Evolutionary conservation across 2,797 vertebrate genomes (phyloP), one percentile per base, ranked within the genome.

Genomic region (Schizopygopsis pylzovi): DNA sequence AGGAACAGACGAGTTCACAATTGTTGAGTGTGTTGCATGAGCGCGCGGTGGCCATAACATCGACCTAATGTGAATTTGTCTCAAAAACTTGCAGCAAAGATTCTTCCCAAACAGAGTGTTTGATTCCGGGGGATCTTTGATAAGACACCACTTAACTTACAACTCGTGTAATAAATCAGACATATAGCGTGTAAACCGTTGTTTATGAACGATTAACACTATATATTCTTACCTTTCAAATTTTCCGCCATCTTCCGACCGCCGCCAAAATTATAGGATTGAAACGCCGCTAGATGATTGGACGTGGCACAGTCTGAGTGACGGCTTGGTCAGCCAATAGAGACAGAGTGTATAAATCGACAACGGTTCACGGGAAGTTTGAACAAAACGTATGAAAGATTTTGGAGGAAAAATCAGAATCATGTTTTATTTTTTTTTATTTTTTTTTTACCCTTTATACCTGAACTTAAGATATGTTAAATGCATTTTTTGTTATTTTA

Each of bases 211-310:
- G 39, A 70, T 82, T 81, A 39, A 79, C 16, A 49, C 78, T 20
- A 61, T 11, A 59, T 78, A 76, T 86, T 81, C 86, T 54, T 88
- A 92, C 92, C 90, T 89, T 92, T 92, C 87, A 91, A 92, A 91
- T 90, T 87, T 90, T 92, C 90, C 90, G 90, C 92, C 92, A 92
- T 92, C 82, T 90, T 91, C 87, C 77, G 80, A 79, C 75, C 86
- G 76, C 90, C 90, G 92, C 91, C 92, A 92, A 92, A 92, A 90
- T 39, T 87, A 81, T 81, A 77, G 41, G 52, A 25, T 79, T 79
- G 76, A 85, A 88, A 80, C 10, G 12, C 45, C 70, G 25, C 52
- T 25, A 78, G 25, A 5, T 75, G 87, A 90, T 90, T 92, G 91
- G 90, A 43, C 52, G 49, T 10, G 8, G 12, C 20, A 6, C 22